Base-by-base conservation (phyloP, 2,888 invertebrate species). In the Malachius bipustulatus region DNA sequence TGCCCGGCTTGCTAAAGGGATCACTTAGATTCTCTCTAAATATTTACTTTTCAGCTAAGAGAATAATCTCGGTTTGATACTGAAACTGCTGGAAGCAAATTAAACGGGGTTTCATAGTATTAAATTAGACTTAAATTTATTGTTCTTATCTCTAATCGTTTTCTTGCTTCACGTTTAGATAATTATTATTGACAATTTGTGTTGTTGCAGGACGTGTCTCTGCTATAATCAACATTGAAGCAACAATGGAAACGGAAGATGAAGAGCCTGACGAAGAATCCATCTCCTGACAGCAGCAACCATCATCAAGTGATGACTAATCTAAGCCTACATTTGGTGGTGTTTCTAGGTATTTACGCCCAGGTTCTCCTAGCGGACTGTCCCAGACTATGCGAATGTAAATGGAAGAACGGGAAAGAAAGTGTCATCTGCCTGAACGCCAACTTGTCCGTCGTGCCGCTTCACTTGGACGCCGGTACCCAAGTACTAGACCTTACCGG, bases 391-490 rank as follows among this genome's bases (percentile, higher is more conserved):
- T 88, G 87, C 65, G 82, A 84, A 63, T 87, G 87, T 70, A 84
- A 84, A 64, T 88, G 87, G 87, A 82, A 82, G 60, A 78, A 77
- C 56, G 85, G 85, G 51, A 87, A 87, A 62, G 84, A 85, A 64
- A 80, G 83, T 32, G 85, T 83, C 37, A 67, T 81, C 50, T 88
- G 87, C 65, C 71, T 74, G 49, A 77, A 76, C 58, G 80, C 80
- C 40, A 81, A 80, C 56, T 70, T 85, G 49, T 72, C 76, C 48
- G 69, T 72, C 52, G 73, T 87, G 47, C 87, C 87, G 19, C 66
- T 69, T 32, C 76, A 76, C 43, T 70, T 85, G 41, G 84, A 83
- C 48, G 73, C 77, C 41, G 77, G 80, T 47, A 84, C 84, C 16
- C 85, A 87, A 61, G 71, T 83, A 34, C 70, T 88, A 37, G 82